Base-by-base conservation (phyloP, 1,140 invertebrate genomes). In the Gonioctena quinquepunctata region DNA sequence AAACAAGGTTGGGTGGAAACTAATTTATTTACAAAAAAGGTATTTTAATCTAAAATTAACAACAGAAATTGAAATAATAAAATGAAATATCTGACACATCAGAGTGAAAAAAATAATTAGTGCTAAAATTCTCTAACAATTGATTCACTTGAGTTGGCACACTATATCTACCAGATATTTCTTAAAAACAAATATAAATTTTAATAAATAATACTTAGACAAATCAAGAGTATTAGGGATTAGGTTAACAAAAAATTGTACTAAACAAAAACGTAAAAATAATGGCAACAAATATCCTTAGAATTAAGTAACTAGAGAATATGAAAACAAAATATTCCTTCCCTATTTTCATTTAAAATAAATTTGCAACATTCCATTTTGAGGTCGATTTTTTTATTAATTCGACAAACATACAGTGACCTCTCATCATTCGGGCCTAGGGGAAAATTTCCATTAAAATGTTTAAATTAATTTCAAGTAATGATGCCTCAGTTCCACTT, bases 21-120 rank as follows among this genome's bases (percentile, higher is more conserved):
- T 42, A 16, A 22, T 69, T 70, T 70, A 70, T 70, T 70, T 70
- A 70, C 63, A 66, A 49, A 50, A 28, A 60, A 49, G 33, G 23
- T 54, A 65, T 48, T 49, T 22, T 19, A 21, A 22, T n/a, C 27
- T 56, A 49, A 66, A 57, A 28, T 57, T 57, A 60, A 49, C 8
- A 61, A 54, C 33, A 42, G 33, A n/a, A 42, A 42, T 42, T n/a
- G 33, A 42, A 42, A 42, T 13, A 13, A 42, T 42, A 11, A 42
- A 42, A 1, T 13, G 33, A n/a, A 42, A 42, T 42, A 42, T 42
- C 33, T 42, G 33, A n/a, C 16, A n/a, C 11, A 42, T 42, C 33
- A 8, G 16, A 13, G 13, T 42, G 13, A 42, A 2, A n/a, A 42
- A 7, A 42, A 42, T 42, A 42, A n/a, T 42, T 13, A 42, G 33